Evolutionary conservation across 2,797 vertebrate genomes (phyloP).

Genomic region (Thunnus albacares): DNA sequence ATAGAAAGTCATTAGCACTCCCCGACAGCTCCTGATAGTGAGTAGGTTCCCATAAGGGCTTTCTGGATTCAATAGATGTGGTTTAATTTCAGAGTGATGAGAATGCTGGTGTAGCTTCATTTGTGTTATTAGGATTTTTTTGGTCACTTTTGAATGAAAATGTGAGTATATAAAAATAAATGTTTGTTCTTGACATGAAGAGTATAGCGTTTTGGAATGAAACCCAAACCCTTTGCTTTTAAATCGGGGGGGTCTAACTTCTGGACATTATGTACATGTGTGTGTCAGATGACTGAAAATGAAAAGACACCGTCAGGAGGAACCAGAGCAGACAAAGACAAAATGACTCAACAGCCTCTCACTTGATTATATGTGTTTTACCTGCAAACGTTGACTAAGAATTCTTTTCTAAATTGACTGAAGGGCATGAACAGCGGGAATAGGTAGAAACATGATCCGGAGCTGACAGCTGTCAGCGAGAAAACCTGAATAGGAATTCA

Average conservation of each 20-base stretch:
- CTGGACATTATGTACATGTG: neutral
- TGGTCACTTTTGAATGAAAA: neutral
- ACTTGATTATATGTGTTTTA: constrained; percentile 4
- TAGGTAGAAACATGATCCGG: constrained; percentile 51
- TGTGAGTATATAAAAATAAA: neutral
- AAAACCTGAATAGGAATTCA: constrained; percentile 55
- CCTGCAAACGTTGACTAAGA: constrained; percentile 31
- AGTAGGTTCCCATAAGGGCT: constrained; percentile 8
- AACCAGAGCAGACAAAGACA: neutral
- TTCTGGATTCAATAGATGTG: constrained; percentile 17
- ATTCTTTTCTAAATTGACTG: constrained; percentile 47
- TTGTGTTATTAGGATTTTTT: neutral
- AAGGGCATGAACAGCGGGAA: constrained; percentile 24
- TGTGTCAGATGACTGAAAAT: constrained; percentile 7
- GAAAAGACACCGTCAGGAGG: constrained; percentile 15
- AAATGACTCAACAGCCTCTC: constrained; percentile 32
- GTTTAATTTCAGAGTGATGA: constrained; percentile 8
- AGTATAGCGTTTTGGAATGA: neutral
- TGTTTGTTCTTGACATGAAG: neutral
- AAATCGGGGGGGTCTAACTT: neutral
- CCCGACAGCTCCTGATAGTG: neutral
- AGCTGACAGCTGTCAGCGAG: constrained; percentile 65
- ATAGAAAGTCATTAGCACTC: constrained; percentile 10
- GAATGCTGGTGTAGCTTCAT: neutral
- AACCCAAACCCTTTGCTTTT: constrained; percentile 12